phyloP scores from a whole-genome alignment of 1,140 invertebrate species.

The Campoletis sonorensis region DNA sequence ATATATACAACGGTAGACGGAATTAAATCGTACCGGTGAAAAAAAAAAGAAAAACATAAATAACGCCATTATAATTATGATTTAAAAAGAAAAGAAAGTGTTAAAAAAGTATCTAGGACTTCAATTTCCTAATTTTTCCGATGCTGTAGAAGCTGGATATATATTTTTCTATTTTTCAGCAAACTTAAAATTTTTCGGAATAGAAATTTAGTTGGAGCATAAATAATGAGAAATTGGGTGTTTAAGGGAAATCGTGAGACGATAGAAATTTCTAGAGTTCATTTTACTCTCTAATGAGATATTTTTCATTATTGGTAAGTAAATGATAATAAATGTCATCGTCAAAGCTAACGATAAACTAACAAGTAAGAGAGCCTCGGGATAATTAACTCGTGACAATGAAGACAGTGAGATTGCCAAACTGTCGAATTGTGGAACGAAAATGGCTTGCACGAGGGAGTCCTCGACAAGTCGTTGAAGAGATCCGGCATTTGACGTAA shows the following conservation, averaged over 20 bases:
- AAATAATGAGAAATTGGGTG: too few species aligned
- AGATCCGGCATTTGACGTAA: conserved; percentile 16
- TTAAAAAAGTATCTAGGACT: too few species aligned
- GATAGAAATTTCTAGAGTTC: too few species aligned
- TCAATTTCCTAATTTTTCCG: too few species aligned
- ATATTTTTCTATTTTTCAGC: too few species aligned
- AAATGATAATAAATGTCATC: not conserved
- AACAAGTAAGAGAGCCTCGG: not conserved
- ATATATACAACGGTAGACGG: not conserved
- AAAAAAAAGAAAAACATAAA: not conserved
- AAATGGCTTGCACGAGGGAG: conserved; percentile 2
- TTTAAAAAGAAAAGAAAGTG: too few species aligned
- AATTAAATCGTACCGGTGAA: not conserved
- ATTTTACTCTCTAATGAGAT: not conserved
- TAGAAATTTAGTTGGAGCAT: too few species aligned
- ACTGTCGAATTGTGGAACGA: not conserved
- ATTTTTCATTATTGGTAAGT: not conserved
- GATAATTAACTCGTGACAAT: conserved; percentile 11
- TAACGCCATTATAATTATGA: not conserved
- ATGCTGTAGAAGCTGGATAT: too few species aligned
- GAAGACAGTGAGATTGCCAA: conserved; percentile 26
- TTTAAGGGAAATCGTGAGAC: too few species aligned
- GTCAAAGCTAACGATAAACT: not conserved
- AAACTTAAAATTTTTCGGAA: too few species aligned
- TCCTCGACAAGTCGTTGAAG: conserved; percentile 30